Conservation (phyloP, 2,797 vertebrate genomes). For the Gadopsis marmoratus region DNA sequence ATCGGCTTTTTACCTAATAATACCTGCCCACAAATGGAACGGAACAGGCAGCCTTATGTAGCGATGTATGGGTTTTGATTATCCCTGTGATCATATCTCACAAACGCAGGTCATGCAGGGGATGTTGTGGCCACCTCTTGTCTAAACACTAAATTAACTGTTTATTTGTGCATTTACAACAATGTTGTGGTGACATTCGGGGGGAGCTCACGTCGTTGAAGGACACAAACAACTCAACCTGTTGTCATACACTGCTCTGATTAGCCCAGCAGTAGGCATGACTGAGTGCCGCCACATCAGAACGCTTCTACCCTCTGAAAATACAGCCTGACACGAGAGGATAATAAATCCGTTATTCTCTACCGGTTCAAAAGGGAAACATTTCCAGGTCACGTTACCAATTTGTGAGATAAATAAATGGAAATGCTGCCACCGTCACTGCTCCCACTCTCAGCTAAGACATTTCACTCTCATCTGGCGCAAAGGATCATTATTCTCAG, state of each 20-base stretch:
- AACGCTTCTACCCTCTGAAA: background rate
- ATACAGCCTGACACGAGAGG: background rate
- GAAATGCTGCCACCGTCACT: conserved; percentile 24
- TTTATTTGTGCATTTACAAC: background rate
- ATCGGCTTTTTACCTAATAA: background rate
- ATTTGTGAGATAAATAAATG: conserved; percentile 36
- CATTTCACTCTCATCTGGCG: conserved; percentile 22
- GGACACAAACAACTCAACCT: background rate
- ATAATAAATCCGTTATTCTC: conserved; percentile 9
- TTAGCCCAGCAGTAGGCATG: conserved; percentile 9
- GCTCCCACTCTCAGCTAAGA: conserved; percentile 4
- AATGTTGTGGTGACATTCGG: background rate
- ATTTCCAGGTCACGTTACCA: conserved; percentile 38
- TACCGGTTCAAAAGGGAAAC: conserved; percentile 26
- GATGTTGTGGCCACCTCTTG: background rate
- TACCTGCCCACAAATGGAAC: background rate
- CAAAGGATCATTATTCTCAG: conserved; percentile 26
- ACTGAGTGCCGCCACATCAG: background rate
- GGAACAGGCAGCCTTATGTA: background rate
- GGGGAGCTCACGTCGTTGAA: background rate
- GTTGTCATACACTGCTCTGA: background rate
- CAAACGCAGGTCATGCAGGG: background rate
- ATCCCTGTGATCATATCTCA: background rate
- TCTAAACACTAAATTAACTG: conserved; percentile 10
- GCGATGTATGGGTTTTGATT: background rate